Evolutionary conservation across 2,888 invertebrate species (phyloP), one percentile per base, ranked within the genome.

Genomic region (Hyposoter didymator): DNA sequence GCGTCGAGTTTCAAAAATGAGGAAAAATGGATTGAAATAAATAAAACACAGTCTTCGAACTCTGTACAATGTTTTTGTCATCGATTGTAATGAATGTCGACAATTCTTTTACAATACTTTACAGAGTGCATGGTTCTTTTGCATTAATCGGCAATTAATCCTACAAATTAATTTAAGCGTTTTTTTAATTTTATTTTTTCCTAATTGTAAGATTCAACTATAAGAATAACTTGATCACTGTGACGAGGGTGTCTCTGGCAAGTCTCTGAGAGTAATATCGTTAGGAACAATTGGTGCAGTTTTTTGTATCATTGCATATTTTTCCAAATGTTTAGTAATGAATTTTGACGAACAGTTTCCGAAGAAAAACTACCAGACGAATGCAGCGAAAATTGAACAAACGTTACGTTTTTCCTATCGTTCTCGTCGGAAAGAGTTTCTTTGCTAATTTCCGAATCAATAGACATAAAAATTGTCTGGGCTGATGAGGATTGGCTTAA

Each of bases 41-140:
- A 22, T 28, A 28, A 22, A 19, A 55, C 14, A 73, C 6, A 59
- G 22, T 14, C 1, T 74, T 59, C 2, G 7, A 59, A 22, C 59
- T 73, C 39, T 74, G 59, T 62, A 62, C 43, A 74, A 59, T 74
- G 43, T 74, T 74, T 59, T 45, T 62, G 43, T 55, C 55, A 22
- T 64, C 35, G 32, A 14, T 17, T 43, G 22, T 45, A 14, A 59
- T 59, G 28, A 43, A 43, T 55, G 39, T 17, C 59, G 10, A 43
- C 5, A 59, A 43, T 43, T 10, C 22, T 55, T 55, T 73, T 59
- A 55, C 22, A 73, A 59, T 62, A 43, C 43, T 74, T 74, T 14
- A 43, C 35, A 59, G 35, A 28, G 45, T 39, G 43, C 59, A 14
- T 19, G 59, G 6, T 45, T 19, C 17, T 35, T 35, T 73, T 73